Evolutionary conservation across 2,113 vertebrate genomes (phyloP), one percentile per base, ranked within the genome.

Genomic region (Maccullochella peelii): DNA sequence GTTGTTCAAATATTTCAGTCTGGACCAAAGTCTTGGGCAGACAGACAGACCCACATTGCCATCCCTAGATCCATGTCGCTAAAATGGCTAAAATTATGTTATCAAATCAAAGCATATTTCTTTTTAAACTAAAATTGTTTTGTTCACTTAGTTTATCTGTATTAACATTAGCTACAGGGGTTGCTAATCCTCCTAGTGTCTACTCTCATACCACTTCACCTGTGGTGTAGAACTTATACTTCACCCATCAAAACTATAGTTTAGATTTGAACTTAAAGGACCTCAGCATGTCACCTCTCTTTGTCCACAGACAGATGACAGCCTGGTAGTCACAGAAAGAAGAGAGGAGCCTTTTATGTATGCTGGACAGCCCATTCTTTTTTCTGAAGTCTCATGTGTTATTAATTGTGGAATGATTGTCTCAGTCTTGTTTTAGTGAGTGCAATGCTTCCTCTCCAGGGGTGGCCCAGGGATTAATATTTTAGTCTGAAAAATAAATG

Each of bases 401-500:
- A 95, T 95, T 95, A 93, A 95, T 94, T 89, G 91, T 38, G 77
- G 84, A 88, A 86, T 66, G 92, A 94, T 94, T 93, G 93, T 94
- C 94, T 92, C 89, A 54, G 89, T 87, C 90, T 89, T 95, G 94
- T 94, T 94, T 94, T 86, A 93, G 93, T 89, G 91, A 91, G 92
- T 91, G 94, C 91, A 90, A 93, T 92, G 93, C 92, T 88, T 93
- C 90, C 86, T 94, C 93, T 93, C 90, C 82, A 57, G 92, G 91
- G 91, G 83, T 92, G 89, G 91, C 82, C 89, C 85, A 73, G 65
- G 86, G 92, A 95, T 95, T 90, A 95, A 95, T 95, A 95, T 95
- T 95, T 95, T 93, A 95, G 87, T 74, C 88, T 89, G 93, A 91
- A 94, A 95, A 94, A 94, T 93, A 95, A 95, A 95, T 95, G 93